phyloP scores from a whole-genome alignment of 2,888 invertebrate species.

The Polietes domitor region DNA sequence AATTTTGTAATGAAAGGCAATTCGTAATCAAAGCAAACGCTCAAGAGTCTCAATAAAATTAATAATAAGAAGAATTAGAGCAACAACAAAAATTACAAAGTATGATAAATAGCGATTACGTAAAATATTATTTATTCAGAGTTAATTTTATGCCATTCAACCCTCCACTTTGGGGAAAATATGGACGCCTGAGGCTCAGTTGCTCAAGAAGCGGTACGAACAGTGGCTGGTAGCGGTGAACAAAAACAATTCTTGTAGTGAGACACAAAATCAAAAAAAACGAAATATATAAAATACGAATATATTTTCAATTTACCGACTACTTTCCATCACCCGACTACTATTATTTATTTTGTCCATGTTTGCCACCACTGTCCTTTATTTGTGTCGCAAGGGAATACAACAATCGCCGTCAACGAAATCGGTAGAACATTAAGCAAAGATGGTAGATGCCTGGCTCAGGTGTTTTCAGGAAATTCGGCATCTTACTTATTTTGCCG shows the following conservation, averaged over 20 bases:
- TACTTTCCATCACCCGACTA: too few relatives aligned
- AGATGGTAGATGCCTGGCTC: neutral
- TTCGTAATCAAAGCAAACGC: neutral
- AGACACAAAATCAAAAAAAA: neutral
- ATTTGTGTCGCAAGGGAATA: too few relatives aligned
- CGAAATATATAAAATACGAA: too few relatives aligned
- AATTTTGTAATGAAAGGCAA: neutral
- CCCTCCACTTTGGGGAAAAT: neutral
- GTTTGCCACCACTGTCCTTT: neutral
- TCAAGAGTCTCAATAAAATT: neutral
- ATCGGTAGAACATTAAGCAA: neutral
- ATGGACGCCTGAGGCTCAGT: too few relatives aligned
- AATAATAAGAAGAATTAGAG: neutral
- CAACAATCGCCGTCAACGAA: too few relatives aligned
- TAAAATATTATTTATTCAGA: constrained; percentile 1
- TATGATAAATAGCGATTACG: neutral
- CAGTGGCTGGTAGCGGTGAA: too few relatives aligned
- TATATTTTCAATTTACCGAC: too few relatives aligned
- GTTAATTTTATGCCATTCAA: neutral
- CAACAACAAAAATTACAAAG: neutral
- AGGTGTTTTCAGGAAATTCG: constrained; percentile 3
- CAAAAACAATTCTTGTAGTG: too few relatives aligned
- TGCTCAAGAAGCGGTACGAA: too few relatives aligned
- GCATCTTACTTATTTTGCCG: neutral
- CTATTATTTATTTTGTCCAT: too few relatives aligned